phyloP scores from a whole-genome alignment of 2,797 vertebrate species.

The Bufotes viridis region DNA sequence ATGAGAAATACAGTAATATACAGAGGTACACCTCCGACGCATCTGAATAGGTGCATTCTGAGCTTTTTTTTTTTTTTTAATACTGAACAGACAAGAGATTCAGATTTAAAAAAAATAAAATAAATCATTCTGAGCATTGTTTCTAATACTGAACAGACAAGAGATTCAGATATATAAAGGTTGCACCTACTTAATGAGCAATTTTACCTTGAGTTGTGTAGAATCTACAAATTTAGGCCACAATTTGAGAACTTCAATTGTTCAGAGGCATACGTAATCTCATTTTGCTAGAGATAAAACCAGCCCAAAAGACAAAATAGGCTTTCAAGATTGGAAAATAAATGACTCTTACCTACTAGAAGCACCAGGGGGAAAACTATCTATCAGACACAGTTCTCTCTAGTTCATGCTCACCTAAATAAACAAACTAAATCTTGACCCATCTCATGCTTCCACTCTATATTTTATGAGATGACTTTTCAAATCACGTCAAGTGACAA shows the following conservation, averaged over 20 bases:
- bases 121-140: too few relatives aligned
- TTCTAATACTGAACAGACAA: too few relatives aligned
- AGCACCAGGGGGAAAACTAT: constrained; percentile 11
- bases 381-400: constrained; percentile 28
- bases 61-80: too few relatives aligned
- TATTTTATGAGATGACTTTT: constrained; percentile 44
- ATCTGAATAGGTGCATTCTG: too few relatives aligned
- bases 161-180: too few relatives aligned
- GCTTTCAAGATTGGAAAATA: constrained; percentile 12
- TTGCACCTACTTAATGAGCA: too few relatives aligned
- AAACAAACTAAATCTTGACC: constrained; percentile 45
- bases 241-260: not conserved
- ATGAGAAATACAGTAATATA: too few relatives aligned
- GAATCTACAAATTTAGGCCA: not conserved
- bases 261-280: constrained; percentile 22
- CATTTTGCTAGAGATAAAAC: constrained; percentile 32
- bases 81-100: too few relatives aligned
- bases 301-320: constrained; percentile 14
- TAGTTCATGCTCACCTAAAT: constrained; percentile 42
- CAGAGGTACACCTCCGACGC: too few relatives aligned
- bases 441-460: constrained; percentile 20
- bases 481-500: constrained; percentile 55
- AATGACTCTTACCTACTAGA: constrained; percentile 20
- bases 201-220: too few relatives aligned
- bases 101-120: too few relatives aligned